Evolutionary conservation across 2,888 invertebrate species (phyloP).

Genomic region (Himalopsyche kuldschensis): DNA sequence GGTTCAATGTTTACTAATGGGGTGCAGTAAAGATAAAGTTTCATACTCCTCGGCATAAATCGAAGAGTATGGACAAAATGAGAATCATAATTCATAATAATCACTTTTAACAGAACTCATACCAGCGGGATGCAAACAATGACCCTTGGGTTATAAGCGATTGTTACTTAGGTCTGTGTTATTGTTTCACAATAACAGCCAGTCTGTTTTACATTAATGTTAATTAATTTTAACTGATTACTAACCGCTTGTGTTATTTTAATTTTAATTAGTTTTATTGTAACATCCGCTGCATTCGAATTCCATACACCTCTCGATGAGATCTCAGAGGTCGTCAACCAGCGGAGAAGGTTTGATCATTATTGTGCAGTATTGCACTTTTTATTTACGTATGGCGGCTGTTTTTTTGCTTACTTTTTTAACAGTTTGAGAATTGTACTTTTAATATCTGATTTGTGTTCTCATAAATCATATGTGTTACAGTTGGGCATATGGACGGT

Average conservation of each 20-base stretch:
- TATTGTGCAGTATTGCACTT: too few species aligned
- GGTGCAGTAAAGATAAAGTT: neutral
- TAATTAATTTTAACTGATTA: constrained; percentile 1
- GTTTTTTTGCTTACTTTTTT: too few species aligned
- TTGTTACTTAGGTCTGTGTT: neutral
- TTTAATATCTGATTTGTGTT: too few species aligned
- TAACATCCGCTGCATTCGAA: neutral
- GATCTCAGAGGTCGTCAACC: neutral
- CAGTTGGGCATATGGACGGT: too few species aligned
- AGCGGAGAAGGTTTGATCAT: too few species aligned
- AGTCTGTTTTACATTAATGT: neutral
- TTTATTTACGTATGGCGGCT: too few species aligned
- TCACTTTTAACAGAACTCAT: neutral
- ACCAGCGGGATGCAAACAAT: neutral
- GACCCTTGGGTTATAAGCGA: neutral
- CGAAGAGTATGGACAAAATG: neutral
- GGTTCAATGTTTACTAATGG: too few species aligned
- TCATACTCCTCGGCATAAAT: neutral
- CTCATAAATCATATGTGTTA: too few species aligned
- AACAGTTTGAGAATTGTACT: too few species aligned
- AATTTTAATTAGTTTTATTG: neutral
- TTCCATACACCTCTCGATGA: neutral
- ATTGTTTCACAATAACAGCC: neutral
- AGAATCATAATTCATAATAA: constrained; percentile 1
- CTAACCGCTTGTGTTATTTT: neutral